Base-by-base conservation (phyloP, 2,888 invertebrate genomes). In the Drosophila rellima region DNA sequence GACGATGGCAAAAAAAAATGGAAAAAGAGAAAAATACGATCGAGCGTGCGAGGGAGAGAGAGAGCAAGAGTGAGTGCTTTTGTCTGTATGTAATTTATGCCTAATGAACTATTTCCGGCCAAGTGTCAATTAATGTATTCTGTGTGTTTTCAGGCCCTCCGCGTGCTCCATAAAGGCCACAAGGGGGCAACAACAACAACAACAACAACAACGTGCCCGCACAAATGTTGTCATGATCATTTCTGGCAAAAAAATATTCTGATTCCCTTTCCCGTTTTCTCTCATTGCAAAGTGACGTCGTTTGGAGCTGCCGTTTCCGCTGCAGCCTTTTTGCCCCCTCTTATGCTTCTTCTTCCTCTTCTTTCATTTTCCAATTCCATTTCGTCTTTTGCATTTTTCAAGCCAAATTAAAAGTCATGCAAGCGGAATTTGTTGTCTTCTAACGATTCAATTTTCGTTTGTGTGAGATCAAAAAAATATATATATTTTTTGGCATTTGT, bases 41-140 rank as follows among this genome's bases (percentile, higher is more conserved):
- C 40, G 23, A 26, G 57, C 8, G 20, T 5, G 52, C 8, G 40
- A 8, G 18, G 11, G 73, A 23, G 33, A n/a, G 39, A 50, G 59
- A 45, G 52, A 31, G 35, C 26, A 26, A 55, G 52, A 55, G 44
- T 62, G 67, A 65, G 71, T 71, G 80, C 83, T 88, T 80, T 89
- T 89, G 86, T 89, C 88, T 88, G 83, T 82, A 82, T 71, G 89
- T 90, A 89, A 89, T 86, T 89, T 86, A 86, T 86, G 85, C 85
- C 90, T 86, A 86, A 86, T 86, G 85, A 86, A 86, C 90, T 90
- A 90, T 86, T 86, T 86, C 85, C 85, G 85, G 89, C 85, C 90
- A 86, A 86, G 85, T 86, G 85, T 86, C 85, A 86, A 86, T 86
- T 86, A 86, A 86, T 86, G 76, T 89, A 86, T 89, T 90, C 87